These are phyloP conservation scores for Daubentonia madagascariensis DNA, from an alignment of 2,113 vertebrate species.

Conservation along the genomic window DNA sequence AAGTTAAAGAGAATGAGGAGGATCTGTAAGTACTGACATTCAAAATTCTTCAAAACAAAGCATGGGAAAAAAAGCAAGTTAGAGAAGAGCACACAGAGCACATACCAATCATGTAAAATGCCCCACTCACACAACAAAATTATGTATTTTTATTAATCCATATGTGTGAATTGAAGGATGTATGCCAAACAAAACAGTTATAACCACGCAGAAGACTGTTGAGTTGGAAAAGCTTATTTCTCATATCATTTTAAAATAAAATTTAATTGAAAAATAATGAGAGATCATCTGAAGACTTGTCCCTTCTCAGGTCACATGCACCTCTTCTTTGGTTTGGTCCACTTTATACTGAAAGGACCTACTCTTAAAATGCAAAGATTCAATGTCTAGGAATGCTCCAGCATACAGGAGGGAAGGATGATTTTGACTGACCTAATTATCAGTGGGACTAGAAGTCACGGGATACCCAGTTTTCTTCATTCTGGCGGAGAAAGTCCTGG, in stretches of 20 bases:
- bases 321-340: background rate
- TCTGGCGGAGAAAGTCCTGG: background rate
- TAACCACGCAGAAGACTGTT: background rate
- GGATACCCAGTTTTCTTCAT: background rate
- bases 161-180: background rate
- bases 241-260: background rate
- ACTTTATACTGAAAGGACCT: background rate
- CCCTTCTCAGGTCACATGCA: background rate
- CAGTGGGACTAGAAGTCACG: background rate
- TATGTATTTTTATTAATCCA: background rate
- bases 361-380: background rate
- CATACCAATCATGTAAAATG: background rate
- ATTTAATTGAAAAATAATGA: background rate
- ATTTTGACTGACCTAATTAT: background rate
- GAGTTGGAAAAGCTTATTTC: background rate
- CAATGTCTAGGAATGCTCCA: background rate
- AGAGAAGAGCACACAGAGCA: background rate
- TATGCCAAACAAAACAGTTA: background rate
- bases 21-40: background rate
- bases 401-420: background rate
- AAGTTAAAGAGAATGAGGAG: background rate
- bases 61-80: background rate
- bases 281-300: background rate
- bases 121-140: background rate
- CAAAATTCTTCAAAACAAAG: background rate